Evolutionary conservation across 2,113 vertebrate genomes (phyloP).

Genomic region (Etia nguti): DNA sequence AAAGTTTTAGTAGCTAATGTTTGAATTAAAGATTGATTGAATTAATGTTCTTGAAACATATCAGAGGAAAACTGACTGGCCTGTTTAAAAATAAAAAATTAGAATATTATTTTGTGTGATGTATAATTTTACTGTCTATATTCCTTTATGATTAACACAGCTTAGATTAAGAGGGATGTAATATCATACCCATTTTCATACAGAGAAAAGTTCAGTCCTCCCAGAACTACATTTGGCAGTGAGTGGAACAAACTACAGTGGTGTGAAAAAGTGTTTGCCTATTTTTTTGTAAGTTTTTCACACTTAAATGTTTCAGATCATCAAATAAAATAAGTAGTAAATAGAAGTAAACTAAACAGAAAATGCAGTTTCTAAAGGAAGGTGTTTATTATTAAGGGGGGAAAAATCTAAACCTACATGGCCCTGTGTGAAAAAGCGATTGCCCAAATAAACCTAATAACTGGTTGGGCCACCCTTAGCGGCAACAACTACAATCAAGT

Average conservation of each 20-base stretch:
- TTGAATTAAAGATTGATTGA: neutral
- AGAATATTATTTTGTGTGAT: neutral
- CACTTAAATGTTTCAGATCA: neutral
- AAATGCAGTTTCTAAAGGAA: neutral
- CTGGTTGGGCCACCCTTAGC: neutral
- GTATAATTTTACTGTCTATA: neutral
- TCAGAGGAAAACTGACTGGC: neutral
- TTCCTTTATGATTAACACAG: neutral
- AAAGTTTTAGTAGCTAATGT: neutral
- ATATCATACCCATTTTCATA: neutral
- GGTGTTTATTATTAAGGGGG: neutral
- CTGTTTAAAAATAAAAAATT: neutral
- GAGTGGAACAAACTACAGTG: neutral
- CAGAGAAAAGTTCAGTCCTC: neutral
- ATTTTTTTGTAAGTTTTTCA: neutral
- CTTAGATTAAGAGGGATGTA: neutral
- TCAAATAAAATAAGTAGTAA: neutral
- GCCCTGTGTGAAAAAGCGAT: neutral
- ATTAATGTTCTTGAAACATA: neutral
- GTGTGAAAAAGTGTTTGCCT: neutral
- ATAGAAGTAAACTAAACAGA: neutral
- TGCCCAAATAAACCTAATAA: neutral
- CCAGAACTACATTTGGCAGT: neutral
- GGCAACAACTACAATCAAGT: neutral
- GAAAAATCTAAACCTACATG: neutral